Conservation (phyloP, 2,888 invertebrate species). For the Leucophora obtusa region DNA sequence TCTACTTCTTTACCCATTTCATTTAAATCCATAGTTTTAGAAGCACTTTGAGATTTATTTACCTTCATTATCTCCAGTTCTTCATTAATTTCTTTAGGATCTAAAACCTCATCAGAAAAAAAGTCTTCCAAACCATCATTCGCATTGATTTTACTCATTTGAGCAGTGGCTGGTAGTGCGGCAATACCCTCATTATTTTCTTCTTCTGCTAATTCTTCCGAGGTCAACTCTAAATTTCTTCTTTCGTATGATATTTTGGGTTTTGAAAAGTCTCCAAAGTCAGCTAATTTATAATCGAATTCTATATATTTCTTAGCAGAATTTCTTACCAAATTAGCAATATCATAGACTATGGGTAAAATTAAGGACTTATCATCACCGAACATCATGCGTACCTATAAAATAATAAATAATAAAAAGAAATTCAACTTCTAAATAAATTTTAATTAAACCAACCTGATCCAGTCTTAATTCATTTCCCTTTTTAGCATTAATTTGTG, state of each 20-base stretch:
- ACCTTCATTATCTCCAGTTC: constrained; percentile 68
- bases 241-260: constrained; percentile 59
- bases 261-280: constrained; percentile 63
- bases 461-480: constrained; percentile 80
- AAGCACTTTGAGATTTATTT: background rate
- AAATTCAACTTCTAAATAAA: too few relatives aligned
- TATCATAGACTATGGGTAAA: constrained; percentile 83
- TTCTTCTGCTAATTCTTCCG: constrained; percentile 63
- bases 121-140: constrained; percentile 71
- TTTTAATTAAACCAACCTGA: constrained; percentile 79
- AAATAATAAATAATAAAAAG: background rate
- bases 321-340: constrained; percentile 82
- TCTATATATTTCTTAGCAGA: constrained; percentile 77
- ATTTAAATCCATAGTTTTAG: background rate
- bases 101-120: constrained; percentile 70
- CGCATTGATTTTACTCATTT: constrained; percentile 11
- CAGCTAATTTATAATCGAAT: constrained; percentile 66
- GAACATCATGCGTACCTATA: constrained; percentile 82
- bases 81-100: constrained; percentile 74
- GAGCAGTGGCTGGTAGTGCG: constrained; percentile 60
- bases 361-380: constrained; percentile 81
- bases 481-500: constrained; percentile 81
- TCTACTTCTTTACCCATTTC: background rate
- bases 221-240: constrained; percentile 67
- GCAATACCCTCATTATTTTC: constrained; percentile 66